Conservation (phyloP, 2,797 vertebrate genomes). For the Eleutherodactylus coqui region DNA sequence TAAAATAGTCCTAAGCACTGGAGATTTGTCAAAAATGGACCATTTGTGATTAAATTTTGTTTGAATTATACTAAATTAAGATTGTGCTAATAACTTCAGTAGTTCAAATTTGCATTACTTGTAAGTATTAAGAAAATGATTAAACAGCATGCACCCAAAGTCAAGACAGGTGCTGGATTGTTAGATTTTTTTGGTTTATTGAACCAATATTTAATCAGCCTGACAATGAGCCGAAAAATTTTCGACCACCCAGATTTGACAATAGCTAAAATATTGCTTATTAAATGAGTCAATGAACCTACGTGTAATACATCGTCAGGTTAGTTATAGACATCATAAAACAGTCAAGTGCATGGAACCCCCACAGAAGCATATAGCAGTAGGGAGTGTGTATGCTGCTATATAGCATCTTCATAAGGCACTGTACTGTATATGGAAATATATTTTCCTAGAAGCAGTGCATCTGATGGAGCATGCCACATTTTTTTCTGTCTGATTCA, state of each 20-base stretch:
- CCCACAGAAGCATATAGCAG: no score
- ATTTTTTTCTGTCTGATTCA: no score
- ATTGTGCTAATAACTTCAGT: conserved; percentile 12
- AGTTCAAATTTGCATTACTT: conserved; percentile 6
- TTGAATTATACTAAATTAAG: conserved; percentile 40
- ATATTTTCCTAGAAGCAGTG: no score
- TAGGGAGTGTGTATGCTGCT: no score
- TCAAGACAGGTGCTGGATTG: neutral
- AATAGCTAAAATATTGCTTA: neutral
- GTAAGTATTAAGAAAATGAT: neutral
- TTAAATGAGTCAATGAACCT: neutral
- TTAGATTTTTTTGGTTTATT: neutral
- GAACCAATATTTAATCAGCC: neutral
- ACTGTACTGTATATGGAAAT: no score
- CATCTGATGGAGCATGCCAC: no score
- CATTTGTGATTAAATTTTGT: conserved; percentile 34
- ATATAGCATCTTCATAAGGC: no score
- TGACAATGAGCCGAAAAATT: neutral
- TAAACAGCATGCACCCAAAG: neutral
- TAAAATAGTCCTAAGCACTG: conserved; percentile 43
- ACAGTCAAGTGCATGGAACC: neutral
- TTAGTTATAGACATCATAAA: neutral
- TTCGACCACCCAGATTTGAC: neutral
- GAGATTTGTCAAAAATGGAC: conserved; percentile 26
- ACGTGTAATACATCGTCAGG: neutral